Evolutionary conservation across 64 coral and sea anemone species (phyloP).

Genomic region (Stichodactyla helianthus): DNA sequence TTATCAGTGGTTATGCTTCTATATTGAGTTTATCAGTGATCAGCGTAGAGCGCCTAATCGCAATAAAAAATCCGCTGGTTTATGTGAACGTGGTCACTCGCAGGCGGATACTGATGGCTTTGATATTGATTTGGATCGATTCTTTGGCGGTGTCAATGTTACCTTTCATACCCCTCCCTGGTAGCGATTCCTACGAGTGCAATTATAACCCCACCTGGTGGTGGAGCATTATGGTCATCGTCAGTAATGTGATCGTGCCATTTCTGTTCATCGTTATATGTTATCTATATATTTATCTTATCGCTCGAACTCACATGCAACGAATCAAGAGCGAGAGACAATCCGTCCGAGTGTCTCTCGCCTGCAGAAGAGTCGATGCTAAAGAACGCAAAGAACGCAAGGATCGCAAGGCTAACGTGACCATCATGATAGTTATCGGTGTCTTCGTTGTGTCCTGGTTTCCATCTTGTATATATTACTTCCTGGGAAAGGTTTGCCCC

Average conservation of each 20-base stretch:
- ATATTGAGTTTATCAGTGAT: slow-evolving; percentile 80
- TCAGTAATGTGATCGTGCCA: slow-evolving; percentile 72
- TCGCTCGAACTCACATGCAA: slow-evolving; percentile 55
- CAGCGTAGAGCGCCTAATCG: slow-evolving; percentile 73
- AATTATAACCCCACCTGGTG: slow-evolving; percentile 70
- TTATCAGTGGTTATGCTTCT: slow-evolving; percentile 84
- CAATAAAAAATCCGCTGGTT: slow-evolving; percentile 61
- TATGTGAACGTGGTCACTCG: slow-evolving; percentile 56
- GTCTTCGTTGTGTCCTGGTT: slow-evolving; percentile 82
- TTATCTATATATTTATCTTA: slow-evolving; percentile 73
- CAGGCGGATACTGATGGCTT: slow-evolving; percentile 41
- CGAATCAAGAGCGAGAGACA: slow-evolving; percentile 43
- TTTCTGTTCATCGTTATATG: slow-evolving; percentile 68
- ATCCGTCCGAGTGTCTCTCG: neutral
- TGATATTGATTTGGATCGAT: slow-evolving; percentile 65
- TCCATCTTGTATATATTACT: slow-evolving; percentile 89
- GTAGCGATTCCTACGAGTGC: slow-evolving; percentile 40
- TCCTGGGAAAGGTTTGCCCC: slow-evolving; percentile 57
- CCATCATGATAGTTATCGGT: slow-evolving; percentile 93
- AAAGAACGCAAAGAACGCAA: slow-evolving; percentile 44
- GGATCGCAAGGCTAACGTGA: slow-evolving; percentile 80
- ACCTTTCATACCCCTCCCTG: slow-evolving; percentile 72
- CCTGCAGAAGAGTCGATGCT: neutral
- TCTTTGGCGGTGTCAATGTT: slow-evolving; percentile 44
- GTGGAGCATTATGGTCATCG: slow-evolving; percentile 92